phyloP scores from a whole-genome alignment of 2,888 invertebrate genomes.

The Stenurella melanura region DNA sequence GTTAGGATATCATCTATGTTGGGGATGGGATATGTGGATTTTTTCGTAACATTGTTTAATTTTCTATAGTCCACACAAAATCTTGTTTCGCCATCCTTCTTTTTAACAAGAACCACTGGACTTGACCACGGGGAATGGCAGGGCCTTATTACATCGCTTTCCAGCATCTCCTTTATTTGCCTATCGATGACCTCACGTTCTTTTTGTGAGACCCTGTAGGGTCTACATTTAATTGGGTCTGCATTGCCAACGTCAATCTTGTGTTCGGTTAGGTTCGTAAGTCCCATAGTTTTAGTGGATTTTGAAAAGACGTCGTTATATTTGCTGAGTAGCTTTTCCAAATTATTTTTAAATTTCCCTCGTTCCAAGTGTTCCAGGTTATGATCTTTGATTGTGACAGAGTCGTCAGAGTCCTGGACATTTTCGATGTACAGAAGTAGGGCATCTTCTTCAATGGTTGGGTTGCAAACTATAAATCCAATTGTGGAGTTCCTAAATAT shows the following conservation, averaged over 20 bases:
- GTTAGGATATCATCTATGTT: too few species aligned
- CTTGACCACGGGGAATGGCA: too few species aligned
- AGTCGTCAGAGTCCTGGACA: neutral
- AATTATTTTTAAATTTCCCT: neutral
- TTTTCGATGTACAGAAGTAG: neutral
- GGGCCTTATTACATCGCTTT: too few species aligned
- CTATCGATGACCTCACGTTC: slow-evolving; percentile 43
- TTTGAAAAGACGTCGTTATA: slow-evolving; percentile 3
- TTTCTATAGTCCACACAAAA: too few species aligned
- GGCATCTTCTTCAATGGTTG: neutral
- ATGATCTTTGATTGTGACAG: neutral
- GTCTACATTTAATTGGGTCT: slow-evolving; percentile 38
- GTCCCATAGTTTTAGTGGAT: neutral
- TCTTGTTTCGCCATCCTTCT: too few species aligned
- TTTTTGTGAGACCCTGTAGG: slow-evolving; percentile 50
- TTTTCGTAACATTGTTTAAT: too few species aligned
- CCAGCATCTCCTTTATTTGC: slow-evolving; percentile 37
- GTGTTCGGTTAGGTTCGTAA: too few species aligned
- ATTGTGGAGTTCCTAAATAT: too few species aligned
- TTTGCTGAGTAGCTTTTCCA: neutral
- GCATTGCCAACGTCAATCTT: neutral
- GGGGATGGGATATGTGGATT: too few species aligned
- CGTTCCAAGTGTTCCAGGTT: neutral
- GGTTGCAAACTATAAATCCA: too few species aligned
- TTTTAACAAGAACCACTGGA: too few species aligned